These are phyloP conservation scores for Platorchestia sp. DNA, from an alignment of 1,140 invertebrate species.

Conservation along the genomic window DNA sequence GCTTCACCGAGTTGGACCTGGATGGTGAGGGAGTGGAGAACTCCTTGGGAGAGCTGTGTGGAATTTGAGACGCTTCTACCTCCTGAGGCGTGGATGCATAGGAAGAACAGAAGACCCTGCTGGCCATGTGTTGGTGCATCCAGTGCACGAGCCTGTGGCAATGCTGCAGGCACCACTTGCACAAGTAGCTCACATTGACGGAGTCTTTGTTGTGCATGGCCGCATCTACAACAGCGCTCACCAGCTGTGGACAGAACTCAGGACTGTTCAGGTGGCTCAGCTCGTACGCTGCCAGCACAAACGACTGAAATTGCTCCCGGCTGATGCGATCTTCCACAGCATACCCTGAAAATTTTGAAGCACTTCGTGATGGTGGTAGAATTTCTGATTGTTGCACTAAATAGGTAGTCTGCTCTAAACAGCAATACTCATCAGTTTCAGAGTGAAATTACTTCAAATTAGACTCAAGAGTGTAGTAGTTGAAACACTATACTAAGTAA, in stretches of 20 bases:
- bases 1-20: not conserved
- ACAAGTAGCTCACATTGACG: slow-evolving; percentile 22
- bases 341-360: not conserved
- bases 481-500: too few species aligned
- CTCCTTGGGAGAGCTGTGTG: not conserved
- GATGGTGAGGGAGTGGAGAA: not conserved
- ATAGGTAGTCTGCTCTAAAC: not conserved
- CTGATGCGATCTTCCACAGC: not conserved
- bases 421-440: not conserved
- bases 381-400: not conserved
- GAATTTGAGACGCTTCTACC: not conserved
- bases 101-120: slow-evolving; percentile 4
- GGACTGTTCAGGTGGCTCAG: slow-evolving; percentile 10
- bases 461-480: too few species aligned
- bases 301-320: not conserved
- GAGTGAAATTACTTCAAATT: not conserved
- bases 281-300: not conserved
- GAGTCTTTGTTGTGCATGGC: slow-evolving; percentile 26
- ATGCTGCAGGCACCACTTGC: slow-evolving; percentile 44
- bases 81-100: not conserved
- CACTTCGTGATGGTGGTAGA: not conserved
- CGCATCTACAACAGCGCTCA: not conserved
- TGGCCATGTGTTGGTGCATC: slow-evolving; percentile 41
- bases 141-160: slow-evolving; percentile 31
- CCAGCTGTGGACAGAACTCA: not conserved